These are phyloP conservation scores for Meloe dianella DNA, from an alignment of 2,888 invertebrate species.

Conservation along the genomic window DNA sequence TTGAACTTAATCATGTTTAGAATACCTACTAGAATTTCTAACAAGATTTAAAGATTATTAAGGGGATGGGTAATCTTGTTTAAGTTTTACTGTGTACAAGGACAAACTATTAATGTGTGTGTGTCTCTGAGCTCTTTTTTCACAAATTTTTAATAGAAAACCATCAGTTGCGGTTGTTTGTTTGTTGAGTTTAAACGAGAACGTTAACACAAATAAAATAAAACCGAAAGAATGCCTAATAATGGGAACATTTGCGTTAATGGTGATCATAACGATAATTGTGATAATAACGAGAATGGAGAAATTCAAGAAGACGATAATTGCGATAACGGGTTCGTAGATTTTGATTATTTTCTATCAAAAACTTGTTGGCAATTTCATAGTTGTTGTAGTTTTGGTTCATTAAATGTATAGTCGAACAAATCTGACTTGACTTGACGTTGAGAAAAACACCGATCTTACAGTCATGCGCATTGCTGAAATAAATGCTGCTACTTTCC, in stretches of 20 bases:
- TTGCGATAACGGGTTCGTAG: constrained; percentile 17
- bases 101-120: constrained; percentile 17
- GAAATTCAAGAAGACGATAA: constrained; percentile 9
- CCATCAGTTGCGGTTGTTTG: constrained; percentile 14
- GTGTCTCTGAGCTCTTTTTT: background rate
- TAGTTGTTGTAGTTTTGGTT: background rate
- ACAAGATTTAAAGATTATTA: constrained; percentile 36
- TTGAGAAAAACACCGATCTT: too few species aligned
- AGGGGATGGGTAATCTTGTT: constrained; percentile 35
- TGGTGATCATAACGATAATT: constrained; percentile 10
- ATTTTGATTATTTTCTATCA: too few species aligned
- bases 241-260: background rate
- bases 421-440: too few species aligned
- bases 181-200: background rate
- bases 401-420: too few species aligned
- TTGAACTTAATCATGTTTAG: constrained; percentile 25
- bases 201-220: background rate
- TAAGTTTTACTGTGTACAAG: constrained; percentile 34
- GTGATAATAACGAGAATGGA: background rate
- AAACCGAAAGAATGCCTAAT: constrained; percentile 9
- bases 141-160: background rate
- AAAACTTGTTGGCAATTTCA: too few species aligned
- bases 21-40: constrained; percentile 33
- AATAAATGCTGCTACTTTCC: too few species aligned
- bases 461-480: too few species aligned